phyloP scores from a whole-genome alignment of 1,140 invertebrate genomes.

The Andricus grossulariae region DNA sequence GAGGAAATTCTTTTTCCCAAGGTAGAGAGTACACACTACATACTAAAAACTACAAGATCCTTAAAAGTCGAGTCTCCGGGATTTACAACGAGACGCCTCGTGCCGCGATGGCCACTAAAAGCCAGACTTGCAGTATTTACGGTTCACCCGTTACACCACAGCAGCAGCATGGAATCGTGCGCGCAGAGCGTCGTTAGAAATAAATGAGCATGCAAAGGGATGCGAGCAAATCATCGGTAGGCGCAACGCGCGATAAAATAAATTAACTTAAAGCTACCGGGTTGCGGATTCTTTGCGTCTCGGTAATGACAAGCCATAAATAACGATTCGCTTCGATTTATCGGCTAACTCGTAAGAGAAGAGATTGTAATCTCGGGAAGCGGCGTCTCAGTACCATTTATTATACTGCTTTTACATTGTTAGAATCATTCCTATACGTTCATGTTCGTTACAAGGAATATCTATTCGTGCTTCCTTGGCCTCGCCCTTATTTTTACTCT shows the following conservation, averaged over 20 bases:
- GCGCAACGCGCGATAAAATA: constrained; percentile 55
- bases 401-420: constrained; percentile 49
- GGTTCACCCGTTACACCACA: constrained; percentile 19
- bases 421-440: constrained; percentile 37
- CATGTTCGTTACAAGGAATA: constrained; percentile 13
- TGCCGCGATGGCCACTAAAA: constrained; percentile 20
- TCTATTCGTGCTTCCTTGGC: not conserved
- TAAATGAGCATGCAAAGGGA: constrained; percentile 45
- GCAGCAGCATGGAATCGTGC: constrained; percentile 32
- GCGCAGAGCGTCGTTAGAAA: constrained; percentile 43
- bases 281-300: constrained; percentile 47
- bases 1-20: not conserved
- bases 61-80: constrained; percentile 12
- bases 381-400: constrained; percentile 55
- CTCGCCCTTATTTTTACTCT: constrained; percentile 1
- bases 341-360: constrained; percentile 38
- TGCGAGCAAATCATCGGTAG: constrained; percentile 44
- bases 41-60: not conserved
- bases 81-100: constrained; percentile 18
- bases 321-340: constrained; percentile 54
- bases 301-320: constrained; percentile 52
- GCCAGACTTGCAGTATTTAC: constrained; percentile 27
- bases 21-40: no score
- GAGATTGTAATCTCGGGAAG: constrained; percentile 51
- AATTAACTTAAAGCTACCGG: constrained; percentile 58